Percentiles rank a stretch among this genome's conserved stretches.
Conservation (phyloP, 2,797 vertebrate genomes). For the Acropternis orthonyx region DNA sequence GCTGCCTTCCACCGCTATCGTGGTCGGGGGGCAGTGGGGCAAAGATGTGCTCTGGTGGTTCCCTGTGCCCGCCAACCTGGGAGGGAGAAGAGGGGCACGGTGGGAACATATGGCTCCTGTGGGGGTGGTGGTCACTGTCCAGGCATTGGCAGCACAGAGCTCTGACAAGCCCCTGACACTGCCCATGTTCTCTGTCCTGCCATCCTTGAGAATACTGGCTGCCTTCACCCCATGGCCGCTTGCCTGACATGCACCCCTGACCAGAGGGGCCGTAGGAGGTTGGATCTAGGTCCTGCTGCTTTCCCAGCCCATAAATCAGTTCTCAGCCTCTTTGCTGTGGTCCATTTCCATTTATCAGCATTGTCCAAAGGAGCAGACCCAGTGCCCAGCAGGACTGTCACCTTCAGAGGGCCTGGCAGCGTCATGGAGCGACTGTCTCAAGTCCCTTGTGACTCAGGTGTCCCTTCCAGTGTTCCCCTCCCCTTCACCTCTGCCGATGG, state of each 20-base stretch:
- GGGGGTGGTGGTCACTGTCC: not conserved
- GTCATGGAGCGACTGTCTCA: accelerated
- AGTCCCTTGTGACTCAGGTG: not conserved
- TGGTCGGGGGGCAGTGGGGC: accelerated
- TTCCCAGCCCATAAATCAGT: not conserved
- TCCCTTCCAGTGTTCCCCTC: not conserved
- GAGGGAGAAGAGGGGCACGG: not conserved
- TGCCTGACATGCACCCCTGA: not conserved
- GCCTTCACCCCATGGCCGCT: not conserved
- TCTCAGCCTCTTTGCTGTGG: not conserved
- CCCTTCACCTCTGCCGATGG: not conserved
- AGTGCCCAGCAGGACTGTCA: not conserved
- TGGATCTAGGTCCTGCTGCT: not conserved
- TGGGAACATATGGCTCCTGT: accelerated
- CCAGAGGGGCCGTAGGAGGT: not conserved
- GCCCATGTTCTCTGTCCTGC: not conserved
- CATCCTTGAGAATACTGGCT: not conserved
- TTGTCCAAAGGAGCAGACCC: not conserved
- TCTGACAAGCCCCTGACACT: not conserved
- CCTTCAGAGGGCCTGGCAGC: not conserved
- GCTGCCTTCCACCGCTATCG: accelerated
- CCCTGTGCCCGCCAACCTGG: not conserved
- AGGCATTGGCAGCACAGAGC: accelerated
- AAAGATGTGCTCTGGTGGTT: not conserved
- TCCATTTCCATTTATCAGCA: not conserved